Evolutionary conservation across 2,888 invertebrate genomes (phyloP).

Genomic region (Geophilus truncorum): DNA sequence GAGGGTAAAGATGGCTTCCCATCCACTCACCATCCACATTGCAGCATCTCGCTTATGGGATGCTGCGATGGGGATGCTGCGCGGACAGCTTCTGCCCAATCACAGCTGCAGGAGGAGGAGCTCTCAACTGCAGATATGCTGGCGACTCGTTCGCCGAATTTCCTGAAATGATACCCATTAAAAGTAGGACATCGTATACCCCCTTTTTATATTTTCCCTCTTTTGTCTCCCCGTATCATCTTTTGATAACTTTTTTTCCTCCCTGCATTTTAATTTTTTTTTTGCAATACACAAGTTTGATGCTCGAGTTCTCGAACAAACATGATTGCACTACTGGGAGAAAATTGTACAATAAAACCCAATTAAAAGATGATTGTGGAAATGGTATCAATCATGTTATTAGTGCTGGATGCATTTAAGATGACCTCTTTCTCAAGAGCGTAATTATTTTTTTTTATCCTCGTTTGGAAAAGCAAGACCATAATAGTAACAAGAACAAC

Average conservation of each 20-base stretch:
- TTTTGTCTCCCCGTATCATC: neutral
- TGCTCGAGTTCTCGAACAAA: neutral
- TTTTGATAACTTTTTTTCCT: neutral
- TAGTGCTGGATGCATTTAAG: neutral
- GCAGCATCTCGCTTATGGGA: conserved; percentile 4
- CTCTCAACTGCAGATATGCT: conserved; percentile 6
- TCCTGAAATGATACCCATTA: neutral
- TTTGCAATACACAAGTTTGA: neutral
- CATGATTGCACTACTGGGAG: neutral
- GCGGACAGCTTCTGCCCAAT: conserved; percentile 8
- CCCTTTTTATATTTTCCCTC: neutral
- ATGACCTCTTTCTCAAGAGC: neutral
- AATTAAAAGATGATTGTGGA: neutral
- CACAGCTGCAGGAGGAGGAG: neutral
- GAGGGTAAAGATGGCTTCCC: conserved; percentile 1
- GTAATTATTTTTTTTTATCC: neutral
- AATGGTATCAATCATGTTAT: neutral
- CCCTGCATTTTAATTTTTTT: neutral
- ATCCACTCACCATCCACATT: conserved; percentile 11
- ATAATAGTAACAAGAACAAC: neutral
- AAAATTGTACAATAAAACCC: neutral
- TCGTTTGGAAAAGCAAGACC: neutral
- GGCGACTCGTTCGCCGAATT: conserved; percentile 3
- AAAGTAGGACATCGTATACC: neutral
- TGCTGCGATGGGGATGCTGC: conserved; percentile 3